Evolutionary conservation across 2,888 invertebrate species (phyloP).

Genomic region (Halocaridina rubra): DNA sequence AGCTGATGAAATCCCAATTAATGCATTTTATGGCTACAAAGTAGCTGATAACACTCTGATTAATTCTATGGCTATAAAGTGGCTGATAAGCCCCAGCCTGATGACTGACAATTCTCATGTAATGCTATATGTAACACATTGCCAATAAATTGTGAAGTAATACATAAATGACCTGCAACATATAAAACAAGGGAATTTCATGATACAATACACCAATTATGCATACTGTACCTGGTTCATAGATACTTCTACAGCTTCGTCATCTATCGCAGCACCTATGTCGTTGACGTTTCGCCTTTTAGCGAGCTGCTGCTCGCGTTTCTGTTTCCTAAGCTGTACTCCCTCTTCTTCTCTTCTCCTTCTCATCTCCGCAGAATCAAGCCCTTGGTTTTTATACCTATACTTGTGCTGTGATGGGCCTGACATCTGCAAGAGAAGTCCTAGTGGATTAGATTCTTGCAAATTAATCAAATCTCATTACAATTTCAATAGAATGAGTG

Average conservation of each 20-base stretch:
- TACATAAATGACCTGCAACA: no score
- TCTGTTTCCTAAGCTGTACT: constrained; percentile 90
- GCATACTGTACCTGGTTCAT: constrained; percentile 41
- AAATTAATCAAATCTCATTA: background rate
- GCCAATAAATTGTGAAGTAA: no score
- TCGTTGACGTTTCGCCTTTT: constrained; percentile 81
- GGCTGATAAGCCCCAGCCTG: no score
- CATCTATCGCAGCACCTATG: constrained; percentile 49
- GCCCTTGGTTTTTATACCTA: constrained; percentile 64
- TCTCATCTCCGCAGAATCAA: constrained; percentile 76
- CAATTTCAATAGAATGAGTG: background rate
- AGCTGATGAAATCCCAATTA: no score
- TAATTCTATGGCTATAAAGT: no score
- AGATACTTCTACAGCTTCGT: constrained; percentile 43
- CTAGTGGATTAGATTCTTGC: background rate
- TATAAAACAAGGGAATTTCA: background rate
- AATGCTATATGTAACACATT: no score
- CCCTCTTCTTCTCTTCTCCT: constrained; percentile 89
- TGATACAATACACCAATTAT: background rate
- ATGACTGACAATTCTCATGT: no score
- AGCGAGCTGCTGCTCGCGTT: constrained; percentile 91
- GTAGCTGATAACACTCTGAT: no score
- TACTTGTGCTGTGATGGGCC: constrained; percentile 63
- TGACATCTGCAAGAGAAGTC: constrained; percentile 51
- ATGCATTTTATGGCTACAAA: no score